These are phyloP conservation scores for Damaliscus lunatus DNA, from an alignment of 2,113 vertebrate species.

Conservation along the genomic window DNA sequence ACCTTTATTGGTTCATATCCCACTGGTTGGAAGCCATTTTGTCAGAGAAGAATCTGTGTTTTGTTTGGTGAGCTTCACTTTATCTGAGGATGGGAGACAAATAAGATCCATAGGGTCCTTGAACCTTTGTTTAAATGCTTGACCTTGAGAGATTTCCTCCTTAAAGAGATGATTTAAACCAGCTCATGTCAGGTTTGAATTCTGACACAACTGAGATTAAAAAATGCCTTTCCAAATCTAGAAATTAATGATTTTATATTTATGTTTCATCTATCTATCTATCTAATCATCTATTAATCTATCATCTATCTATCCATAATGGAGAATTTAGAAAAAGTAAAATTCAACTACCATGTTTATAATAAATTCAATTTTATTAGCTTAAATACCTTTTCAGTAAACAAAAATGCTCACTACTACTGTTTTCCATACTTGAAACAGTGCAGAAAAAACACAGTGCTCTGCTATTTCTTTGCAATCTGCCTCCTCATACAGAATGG, in stretches of 20 bases:
- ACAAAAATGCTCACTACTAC: constrained; percentile 42
- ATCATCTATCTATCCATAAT: background rate
- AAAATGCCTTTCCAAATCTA: background rate
- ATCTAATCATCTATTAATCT: background rate
- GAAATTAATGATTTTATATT: background rate
- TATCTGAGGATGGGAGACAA: background rate
- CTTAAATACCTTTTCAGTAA: constrained; percentile 40
- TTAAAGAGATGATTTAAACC: background rate
- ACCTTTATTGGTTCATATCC: background rate
- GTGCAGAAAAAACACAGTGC: constrained; percentile 15
- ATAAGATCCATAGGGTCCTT: background rate
- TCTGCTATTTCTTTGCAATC: constrained; percentile 59
- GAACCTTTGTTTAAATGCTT: background rate
- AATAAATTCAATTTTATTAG: constrained; percentile 58
- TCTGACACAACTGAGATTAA: background rate
- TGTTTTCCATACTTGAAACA: constrained; percentile 49
- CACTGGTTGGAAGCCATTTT: background rate
- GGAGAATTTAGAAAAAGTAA: constrained; percentile 53
- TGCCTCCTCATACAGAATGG: background rate
- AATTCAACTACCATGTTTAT: constrained; percentile 50
- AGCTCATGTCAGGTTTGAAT: background rate
- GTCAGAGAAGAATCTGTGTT: background rate
- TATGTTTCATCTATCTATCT: background rate
- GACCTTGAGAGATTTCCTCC: background rate
- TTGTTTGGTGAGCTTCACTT: background rate